phyloP scores from a whole-genome alignment of 2,113 vertebrate species.

The mouse (Mus musculus) region GRCm39 chr3:77971001-77971500 shows the following conservation, averaged over 20 bases:
- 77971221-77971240: background rate
- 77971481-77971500: background rate
- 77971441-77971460: background rate
- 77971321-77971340: background rate
- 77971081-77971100: background rate
- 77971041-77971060: background rate
- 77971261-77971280: background rate
- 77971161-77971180: background rate
- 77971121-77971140: background rate
- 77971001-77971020: background rate
- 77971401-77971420: no score
- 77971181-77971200: background rate
- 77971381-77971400: no score
- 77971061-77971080: background rate
- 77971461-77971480: background rate
- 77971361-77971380: background rate
- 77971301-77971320: background rate
- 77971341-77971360: background rate
- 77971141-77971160: background rate
- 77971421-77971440: background rate
- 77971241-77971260: fast-evolving
- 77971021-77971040: background rate
- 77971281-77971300: background rate
- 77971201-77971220: background rate
- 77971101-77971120: background rate